phyloP scores from a whole-genome alignment of 1,140 invertebrate genomes.

The Venturia canescens region DNA sequence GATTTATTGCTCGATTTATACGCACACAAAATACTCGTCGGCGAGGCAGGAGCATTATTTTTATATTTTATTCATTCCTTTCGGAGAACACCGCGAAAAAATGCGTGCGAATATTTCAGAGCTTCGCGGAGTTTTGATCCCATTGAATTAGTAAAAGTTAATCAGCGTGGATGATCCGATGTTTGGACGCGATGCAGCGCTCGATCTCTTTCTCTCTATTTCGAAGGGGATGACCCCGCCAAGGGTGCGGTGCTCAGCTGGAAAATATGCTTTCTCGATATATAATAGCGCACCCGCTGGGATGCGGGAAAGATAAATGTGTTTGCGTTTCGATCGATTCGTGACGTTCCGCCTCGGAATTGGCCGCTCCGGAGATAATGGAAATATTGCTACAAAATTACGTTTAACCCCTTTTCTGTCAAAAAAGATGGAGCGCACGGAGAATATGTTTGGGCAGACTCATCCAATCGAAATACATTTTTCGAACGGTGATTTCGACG shows the following conservation, averaged over 20 bases:
- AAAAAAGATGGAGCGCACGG: too few relatives aligned
- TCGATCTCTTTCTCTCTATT: not conserved
- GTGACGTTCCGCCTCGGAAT: not conserved
- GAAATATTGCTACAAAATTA: too few relatives aligned
- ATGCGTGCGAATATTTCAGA: not conserved
- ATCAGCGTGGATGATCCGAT: slow-evolving; percentile 62
- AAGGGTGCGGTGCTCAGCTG: slow-evolving; percentile 2
- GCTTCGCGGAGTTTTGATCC: not conserved
- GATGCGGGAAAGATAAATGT: too few relatives aligned
- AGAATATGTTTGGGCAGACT: too few relatives aligned
- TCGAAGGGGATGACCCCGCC: not conserved
- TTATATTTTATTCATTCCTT: slow-evolving; percentile 6
- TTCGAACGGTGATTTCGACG: too few relatives aligned
- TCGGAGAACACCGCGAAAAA: not conserved
- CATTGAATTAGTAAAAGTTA: slow-evolving; percentile 68
- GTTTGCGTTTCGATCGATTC: too few relatives aligned
- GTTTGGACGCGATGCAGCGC: slow-evolving; percentile 48
- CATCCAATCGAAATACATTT: too few relatives aligned
- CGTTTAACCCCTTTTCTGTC: too few relatives aligned
- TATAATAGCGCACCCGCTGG: not conserved
- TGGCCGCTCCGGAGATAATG: too few relatives aligned
- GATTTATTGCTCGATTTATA: not conserved
- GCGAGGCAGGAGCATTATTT: not conserved
- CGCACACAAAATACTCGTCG: not conserved
- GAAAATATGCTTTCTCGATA: slow-evolving; percentile 12